Evolutionary conservation across 2,113 vertebrate species (phyloP), one percentile per base, ranked within the genome.

Genomic region (Halcyon malimbica): DNA sequence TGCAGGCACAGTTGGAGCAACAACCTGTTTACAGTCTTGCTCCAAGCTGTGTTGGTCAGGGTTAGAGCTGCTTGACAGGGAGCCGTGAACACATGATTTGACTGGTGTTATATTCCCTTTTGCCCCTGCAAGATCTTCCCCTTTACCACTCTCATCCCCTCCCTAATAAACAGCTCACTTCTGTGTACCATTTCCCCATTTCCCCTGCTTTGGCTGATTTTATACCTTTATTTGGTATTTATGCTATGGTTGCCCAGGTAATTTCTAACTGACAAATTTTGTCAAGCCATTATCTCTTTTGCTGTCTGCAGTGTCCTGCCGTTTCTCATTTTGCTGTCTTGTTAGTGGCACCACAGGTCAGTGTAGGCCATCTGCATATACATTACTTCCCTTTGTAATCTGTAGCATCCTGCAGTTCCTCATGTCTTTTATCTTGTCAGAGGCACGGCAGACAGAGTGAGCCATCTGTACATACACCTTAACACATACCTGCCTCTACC

Each of bases 371-470:
- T 96, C 94, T 96, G 95, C 89, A 76, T 89, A 48, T 56, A 78
- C 93, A 68, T 65, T 78, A 33, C 80, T 93, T 70, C 69, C 74
- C 65, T 64, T 7, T 84, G 77, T 79, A 89, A 79, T 60, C 69
- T 79, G 69, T 24, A 78, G 83, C 56, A 37, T 56, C 94, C 95
- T 71, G 87, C 81, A 75, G 94, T 41, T 95, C 48, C 48, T 89
- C 35, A 3, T 64, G 87, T 71, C 46, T 68, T 87, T 87, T 94
- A 93, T 96, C 93, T 94, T 94, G 95, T 96, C 93, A 94, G 56
- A 92, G 56, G 68, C 89, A 87, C 80, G 0, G 0, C 77, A 79
- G 93, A 84, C 56, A 82, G 88, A 86, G 35, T 25, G 62, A 87
- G 57, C 94, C 95, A 97, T 96, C 95, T 96, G 96, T n/a, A 39